These are phyloP conservation scores for Chloroceryle amazona DNA, from an alignment of 2,797 vertebrate genomes.

Conservation along the genomic window DNA sequence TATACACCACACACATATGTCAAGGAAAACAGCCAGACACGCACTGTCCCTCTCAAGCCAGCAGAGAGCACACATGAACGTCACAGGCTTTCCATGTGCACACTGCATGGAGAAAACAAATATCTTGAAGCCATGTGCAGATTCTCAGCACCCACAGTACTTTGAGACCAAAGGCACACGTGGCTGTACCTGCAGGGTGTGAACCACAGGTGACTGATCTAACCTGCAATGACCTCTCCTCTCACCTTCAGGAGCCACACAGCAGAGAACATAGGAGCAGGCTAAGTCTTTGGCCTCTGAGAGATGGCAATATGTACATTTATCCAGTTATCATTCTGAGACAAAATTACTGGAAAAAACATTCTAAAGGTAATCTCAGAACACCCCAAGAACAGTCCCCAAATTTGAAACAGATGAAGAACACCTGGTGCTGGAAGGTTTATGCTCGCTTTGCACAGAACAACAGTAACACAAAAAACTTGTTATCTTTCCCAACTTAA, in stretches of 20 bases:
- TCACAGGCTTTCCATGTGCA: background rate
- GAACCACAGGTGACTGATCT: background rate
- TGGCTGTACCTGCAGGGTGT: background rate
- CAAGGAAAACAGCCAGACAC: background rate
- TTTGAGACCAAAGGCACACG: background rate
- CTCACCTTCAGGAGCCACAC: background rate
- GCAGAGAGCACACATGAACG: rapidly evolving
- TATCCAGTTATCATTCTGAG: background rate
- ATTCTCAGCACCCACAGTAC: background rate
- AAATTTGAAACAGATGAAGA: background rate
- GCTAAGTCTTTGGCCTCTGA: background rate
- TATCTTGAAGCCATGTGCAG: background rate
- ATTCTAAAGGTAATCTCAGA: background rate
- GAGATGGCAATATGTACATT: background rate
- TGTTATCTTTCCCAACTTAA: background rate
- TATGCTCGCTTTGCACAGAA: background rate
- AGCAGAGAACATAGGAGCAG: background rate
- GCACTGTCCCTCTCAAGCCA: background rate
- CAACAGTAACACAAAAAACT: background rate
- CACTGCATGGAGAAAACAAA: background rate
- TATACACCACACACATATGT: rapidly evolving
- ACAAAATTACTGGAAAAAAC: background rate
- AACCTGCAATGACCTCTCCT: background rate
- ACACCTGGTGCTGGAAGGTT: background rate
- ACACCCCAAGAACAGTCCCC: background rate